Evolutionary conservation across 2,113 vertebrate genomes (phyloP), one percentile per base, ranked within the genome.

Genomic region (Leptobrachium leishanense): DNA sequence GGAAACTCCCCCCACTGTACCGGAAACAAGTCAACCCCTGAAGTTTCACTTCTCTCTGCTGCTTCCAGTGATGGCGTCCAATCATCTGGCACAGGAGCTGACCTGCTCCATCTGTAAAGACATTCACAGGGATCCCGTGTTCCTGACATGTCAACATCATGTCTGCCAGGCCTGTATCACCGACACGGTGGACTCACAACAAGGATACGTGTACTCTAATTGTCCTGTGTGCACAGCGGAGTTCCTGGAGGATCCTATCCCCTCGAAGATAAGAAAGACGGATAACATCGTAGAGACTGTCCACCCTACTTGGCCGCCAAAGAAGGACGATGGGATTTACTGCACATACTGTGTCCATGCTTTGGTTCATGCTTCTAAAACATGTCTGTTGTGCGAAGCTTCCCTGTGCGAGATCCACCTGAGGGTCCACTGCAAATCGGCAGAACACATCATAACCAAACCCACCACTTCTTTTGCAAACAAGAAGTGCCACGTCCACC

Each of bases 291-390:
- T 75, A 2, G 78, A 84, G 65, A 63, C 41, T 50, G 76, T 78
- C 54, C 54, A 13, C 6, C 64, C 53, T 2, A 7, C 15, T 5
- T 11, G 44, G 68, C 7, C 10, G 42, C 3, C 43, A 6, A 2
- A 7, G 43, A 2, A 43, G 41, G 59, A 67, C 11, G 42, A 15
- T 55, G 74, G 83, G 0, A 84, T 93, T 42, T 77, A 76, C 3
- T 94, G 93, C 82, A 86, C 92, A 81, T 94, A 92, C 68, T 94
- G 93, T 20, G 31, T 53, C 11, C 10, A 50, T 1, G 50, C 43
- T 53, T 15, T 20, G 2, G 44, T 50, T 5, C 46, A 4, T 50
- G 46, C 46, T 50, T 4, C 46, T 50, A 50, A 50, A 50, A 50
- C 46, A 50, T 50, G 46, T 50, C 46, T 50, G 46, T 8, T 50